Evolutionary conservation across 2,113 vertebrate genomes (phyloP).

Genomic region (Girardinichthys multiradiatus): DNA sequence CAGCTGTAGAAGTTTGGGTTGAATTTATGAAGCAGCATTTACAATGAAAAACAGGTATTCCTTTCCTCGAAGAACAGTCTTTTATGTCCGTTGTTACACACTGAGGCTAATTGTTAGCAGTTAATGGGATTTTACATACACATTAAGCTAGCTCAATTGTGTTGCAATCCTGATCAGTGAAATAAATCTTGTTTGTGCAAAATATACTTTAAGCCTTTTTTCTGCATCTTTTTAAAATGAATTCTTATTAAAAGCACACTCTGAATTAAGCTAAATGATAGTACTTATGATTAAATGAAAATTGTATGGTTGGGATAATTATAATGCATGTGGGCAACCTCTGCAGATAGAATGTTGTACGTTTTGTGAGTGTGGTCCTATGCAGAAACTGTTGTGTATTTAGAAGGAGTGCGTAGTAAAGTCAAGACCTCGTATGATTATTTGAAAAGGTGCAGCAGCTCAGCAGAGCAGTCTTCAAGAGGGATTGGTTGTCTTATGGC

Average conservation of each 20-base stretch:
- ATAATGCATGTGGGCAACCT: constrained; percentile 9
- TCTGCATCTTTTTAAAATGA: neutral
- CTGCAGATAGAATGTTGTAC: neutral
- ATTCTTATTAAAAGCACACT: neutral
- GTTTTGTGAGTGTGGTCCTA: neutral
- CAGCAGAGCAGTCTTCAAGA: constrained; percentile 28
- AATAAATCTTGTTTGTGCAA: too few species aligned
- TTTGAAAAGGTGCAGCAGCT: constrained; percentile 3
- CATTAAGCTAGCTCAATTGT: neutral
- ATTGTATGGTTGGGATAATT: constrained; percentile 14
- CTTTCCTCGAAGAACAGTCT: too few species aligned
- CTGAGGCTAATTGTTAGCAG: too few species aligned
- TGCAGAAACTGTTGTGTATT: constrained; percentile 14
- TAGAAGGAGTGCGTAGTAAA: constrained; percentile 2
- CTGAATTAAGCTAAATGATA: neutral
- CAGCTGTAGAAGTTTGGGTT: too few species aligned
- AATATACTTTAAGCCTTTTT: neutral
- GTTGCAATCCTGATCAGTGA: neutral
- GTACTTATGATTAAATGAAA: neutral
- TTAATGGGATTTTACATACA: too few species aligned
- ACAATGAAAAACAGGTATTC: too few species aligned
- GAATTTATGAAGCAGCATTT: too few species aligned
- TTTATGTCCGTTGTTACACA: too few species aligned
- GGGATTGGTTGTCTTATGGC: constrained; percentile 47
- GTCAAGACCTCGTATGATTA: constrained; percentile 37